Evolutionary conservation across 2,113 vertebrate species (phyloP), one percentile per base, ranked within the genome.

Genomic region (Barnardius zonarius): DNA sequence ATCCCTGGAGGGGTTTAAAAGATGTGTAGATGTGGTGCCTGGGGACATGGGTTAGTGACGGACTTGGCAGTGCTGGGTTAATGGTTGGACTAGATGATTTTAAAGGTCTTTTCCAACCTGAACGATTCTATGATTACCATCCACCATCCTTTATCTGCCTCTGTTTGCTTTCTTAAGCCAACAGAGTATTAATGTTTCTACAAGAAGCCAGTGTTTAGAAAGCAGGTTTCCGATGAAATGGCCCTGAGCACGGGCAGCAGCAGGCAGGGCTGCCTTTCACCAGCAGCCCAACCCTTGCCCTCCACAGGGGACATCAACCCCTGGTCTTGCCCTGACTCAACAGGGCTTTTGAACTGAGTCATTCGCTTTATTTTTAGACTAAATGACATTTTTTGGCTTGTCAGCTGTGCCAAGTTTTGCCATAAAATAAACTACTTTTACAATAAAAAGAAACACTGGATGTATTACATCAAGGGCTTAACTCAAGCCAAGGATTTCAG

Each of bases 391-490:
- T 86, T 93, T 92, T 92, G 85, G 85, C 88, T 82, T 68, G 61
- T 90, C 62, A 39, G 46, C 62, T 54, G 86, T 90, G 96, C 92
- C 88, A 69, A 80, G 85, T 73, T 70, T 70, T 89, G 66, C 83
- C 5, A 33, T 87, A 83, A 96, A 96, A 93, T 90, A 95, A 96
- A 95, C 92, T 51, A n/a, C 85, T 93, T 93, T 73, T 94, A 88
- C 83, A 93, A 87, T 75, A 86, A 84, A 87, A 75, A 93, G 82
- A 79, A 68, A 76, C 90, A 64, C 7, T 12, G 70, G 83, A 49
- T 20, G 37, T 48, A 31, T 92, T 94, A 83, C 92, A 90, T 92
- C 83, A 69, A 94, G 88, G 77, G 75, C 63, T 92, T 92, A 44
- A 35, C 77, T 55, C 57, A 12, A 94, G 95, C 92, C 95, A 94